phyloP scores from a whole-genome alignment of 1,140 invertebrate species.

The Drosophila equinoxialis region DNA sequence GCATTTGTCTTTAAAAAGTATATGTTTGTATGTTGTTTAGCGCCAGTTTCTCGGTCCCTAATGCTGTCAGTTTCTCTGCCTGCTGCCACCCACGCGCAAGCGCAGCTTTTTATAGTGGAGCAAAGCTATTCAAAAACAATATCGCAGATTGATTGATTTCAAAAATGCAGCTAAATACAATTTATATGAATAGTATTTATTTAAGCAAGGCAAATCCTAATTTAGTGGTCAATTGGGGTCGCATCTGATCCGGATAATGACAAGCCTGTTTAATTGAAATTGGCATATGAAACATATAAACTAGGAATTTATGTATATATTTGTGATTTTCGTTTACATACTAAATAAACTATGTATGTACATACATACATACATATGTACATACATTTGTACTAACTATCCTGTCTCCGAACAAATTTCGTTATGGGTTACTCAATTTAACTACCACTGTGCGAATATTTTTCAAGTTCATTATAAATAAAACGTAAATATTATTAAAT shows the following conservation, averaged over 20 bases:
- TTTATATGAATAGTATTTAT: no score
- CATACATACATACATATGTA: no score
- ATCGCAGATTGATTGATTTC: no score
- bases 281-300: no score
- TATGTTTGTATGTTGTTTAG: conserved; percentile 43
- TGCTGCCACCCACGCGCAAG: conserved; percentile 36
- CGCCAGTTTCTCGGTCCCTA: conserved; percentile 6
- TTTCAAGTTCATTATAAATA: conserved; percentile 80
- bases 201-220: no score
- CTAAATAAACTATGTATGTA: no score
- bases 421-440: neutral
- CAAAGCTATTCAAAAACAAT: neutral
- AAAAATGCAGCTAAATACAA: no score
- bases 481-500: conserved; percentile 80
- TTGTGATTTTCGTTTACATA: no score
- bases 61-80: conserved; percentile 14
- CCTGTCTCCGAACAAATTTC: neutral
- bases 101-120: conserved; percentile 37
- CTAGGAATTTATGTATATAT: no score
- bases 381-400: neutral
- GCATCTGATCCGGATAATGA: no score
- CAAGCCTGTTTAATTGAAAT: no score
- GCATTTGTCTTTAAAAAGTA: conserved; percentile 59
- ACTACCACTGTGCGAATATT: conserved; percentile 51
- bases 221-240: no score